Conservation (phyloP, 1,140 invertebrate genomes). For the Steinernema khuongi region DNA sequence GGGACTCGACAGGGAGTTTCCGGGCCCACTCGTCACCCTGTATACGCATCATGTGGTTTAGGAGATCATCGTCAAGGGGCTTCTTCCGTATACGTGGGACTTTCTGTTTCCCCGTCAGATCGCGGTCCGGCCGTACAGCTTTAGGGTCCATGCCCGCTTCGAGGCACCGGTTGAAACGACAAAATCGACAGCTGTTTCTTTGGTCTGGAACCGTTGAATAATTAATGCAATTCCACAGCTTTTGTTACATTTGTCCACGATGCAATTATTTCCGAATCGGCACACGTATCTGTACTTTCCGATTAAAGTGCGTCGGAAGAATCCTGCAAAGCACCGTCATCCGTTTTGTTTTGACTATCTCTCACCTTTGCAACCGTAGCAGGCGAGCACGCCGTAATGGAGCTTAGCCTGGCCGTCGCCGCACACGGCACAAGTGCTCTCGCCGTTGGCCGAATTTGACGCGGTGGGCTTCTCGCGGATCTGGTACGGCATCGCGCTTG, state of each 20-base stretch:
- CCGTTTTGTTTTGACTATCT: not conserved
- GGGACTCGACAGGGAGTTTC: constrained; percentile 54
- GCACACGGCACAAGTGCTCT: constrained; percentile 53
- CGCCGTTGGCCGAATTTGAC: constrained; percentile 29
- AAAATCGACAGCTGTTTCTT: constrained; percentile 44
- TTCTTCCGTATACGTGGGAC: constrained; percentile 51
- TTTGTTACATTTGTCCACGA: constrained; percentile 57
- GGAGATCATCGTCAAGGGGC: constrained; percentile 54
- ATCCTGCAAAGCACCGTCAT: constrained; percentile 33
- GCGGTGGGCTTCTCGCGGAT: constrained; percentile 18
- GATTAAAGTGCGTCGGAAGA: constrained; percentile 55
- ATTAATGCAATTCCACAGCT: constrained; percentile 18
- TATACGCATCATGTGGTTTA: constrained; percentile 57
- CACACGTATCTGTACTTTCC: constrained; percentile 58
- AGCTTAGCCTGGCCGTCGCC: constrained; percentile 54
- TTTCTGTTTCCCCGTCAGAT: constrained; percentile 55
- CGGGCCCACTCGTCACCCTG: constrained; percentile 57
- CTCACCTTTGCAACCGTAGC: constrained; percentile 47
- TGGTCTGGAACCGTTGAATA: constrained; percentile 30
- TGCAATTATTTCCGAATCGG: constrained; percentile 56
- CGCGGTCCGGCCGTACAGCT: constrained; percentile 53
- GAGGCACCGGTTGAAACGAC: constrained; percentile 53
- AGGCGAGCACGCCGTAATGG: constrained; percentile 53
- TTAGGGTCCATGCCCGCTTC: constrained; percentile 55
- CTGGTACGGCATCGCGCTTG: constrained; percentile 10